Evolutionary conservation across 92 coral and sea anemone species (phyloP).

Genomic region (Plumapathes pennacea): DNA sequence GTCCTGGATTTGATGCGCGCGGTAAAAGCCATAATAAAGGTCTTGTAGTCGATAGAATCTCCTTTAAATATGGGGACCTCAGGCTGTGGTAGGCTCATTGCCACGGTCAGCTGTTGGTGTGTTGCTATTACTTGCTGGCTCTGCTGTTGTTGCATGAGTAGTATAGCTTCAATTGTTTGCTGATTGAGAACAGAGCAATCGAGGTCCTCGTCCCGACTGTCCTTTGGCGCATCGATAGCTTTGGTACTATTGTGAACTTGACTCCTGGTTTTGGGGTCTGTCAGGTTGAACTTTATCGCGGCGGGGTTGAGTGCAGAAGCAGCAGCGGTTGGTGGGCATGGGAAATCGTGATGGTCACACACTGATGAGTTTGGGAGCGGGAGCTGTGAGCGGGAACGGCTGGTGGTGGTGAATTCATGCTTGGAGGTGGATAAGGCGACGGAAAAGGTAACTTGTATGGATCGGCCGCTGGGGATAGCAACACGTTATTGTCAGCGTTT

Average conservation of each 20-base stretch:
- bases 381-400: constrained; percentile 1
- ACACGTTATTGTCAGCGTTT: neutral
- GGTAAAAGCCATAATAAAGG: constrained; percentile 50
- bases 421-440: too few species aligned
- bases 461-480: constrained; percentile 9
- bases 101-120: constrained; percentile 53
- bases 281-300: neutral
- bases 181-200: too few species aligned
- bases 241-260: neutral
- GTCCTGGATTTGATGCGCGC: constrained; percentile 37
- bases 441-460: neutral
- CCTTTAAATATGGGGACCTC: constrained; percentile 42
- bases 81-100: constrained; percentile 51
- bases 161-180: too few species aligned
- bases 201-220: too few species aligned
- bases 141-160: constrained; percentile 23
- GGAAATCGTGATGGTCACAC: too few species aligned
- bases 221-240: too few species aligned
- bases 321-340: too few species aligned
- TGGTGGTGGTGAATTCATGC: neutral
- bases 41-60: constrained; percentile 33
- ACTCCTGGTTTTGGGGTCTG: neutral
- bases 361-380: too few species aligned
- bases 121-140: constrained; percentile 35
- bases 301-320: too few species aligned